phyloP scores from a whole-genome alignment of 2,113 vertebrate species.

The Natator depressus region DNA sequence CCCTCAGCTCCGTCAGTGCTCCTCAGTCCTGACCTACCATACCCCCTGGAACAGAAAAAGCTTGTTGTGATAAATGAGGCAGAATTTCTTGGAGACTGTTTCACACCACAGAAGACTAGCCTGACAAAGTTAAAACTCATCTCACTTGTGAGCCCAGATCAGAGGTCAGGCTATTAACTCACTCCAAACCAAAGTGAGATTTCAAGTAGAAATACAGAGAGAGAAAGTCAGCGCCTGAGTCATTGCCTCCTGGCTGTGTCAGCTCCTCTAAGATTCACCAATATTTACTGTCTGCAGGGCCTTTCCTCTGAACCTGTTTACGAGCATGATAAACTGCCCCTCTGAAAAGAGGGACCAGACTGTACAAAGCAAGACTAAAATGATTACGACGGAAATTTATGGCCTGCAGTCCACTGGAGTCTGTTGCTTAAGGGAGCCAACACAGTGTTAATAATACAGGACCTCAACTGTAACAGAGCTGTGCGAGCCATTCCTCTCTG shows the following conservation, averaged over 20 bases:
- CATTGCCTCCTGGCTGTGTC: background rate
- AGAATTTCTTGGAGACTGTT: background rate
- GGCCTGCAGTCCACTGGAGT: constrained; percentile 13
- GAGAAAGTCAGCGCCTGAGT: accelerated
- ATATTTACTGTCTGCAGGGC: background rate
- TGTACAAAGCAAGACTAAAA: constrained; percentile 20
- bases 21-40: background rate
- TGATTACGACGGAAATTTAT: constrained; percentile 65
- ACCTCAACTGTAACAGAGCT: constrained; percentile 25
- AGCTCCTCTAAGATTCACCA: background rate
- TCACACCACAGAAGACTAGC: background rate
- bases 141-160: background rate
- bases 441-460: constrained; percentile 61
- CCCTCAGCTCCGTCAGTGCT: background rate
- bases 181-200: accelerated
- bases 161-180: background rate
- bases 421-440: constrained; percentile 55
- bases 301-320: constrained; percentile 34
- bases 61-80: background rate
- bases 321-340: constrained; percentile 40
- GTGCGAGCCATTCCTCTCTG: background rate
- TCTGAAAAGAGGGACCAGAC: constrained; percentile 32
- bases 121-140: background rate
- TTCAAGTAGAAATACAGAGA: background rate
- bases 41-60: background rate